Percentiles rank a stretch among this genome's conserved stretches.
Evolutionary conservation across 2,113 vertebrate genomes (phyloP).

Genomic region (Tringa solitaria): DNA sequence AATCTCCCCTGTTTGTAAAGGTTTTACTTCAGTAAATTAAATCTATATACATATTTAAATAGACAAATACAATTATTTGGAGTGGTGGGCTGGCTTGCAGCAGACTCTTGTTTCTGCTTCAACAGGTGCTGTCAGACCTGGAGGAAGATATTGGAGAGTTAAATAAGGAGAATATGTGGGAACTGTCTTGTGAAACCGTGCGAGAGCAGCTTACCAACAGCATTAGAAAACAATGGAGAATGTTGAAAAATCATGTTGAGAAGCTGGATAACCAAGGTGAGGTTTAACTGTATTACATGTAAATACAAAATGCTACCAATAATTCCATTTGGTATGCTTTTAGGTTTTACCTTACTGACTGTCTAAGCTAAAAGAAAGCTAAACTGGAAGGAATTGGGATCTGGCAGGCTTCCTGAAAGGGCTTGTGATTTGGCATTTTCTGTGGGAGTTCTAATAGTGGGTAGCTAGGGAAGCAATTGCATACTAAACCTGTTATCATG

Average conservation of each 20-base stretch:
- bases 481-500: background rate
- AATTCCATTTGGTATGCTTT: background rate
- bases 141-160: conserved; percentile 83
- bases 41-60: background rate
- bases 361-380: background rate
- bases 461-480: background rate
- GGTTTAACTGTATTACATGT: background rate
- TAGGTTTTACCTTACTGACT: background rate
- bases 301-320: background rate
- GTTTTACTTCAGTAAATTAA: background rate
- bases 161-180: conserved; percentile 84
- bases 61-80: background rate
- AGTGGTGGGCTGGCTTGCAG: background rate
- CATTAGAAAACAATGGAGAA: conserved; percentile 96
- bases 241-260: conserved; percentile 91
- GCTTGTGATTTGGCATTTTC: background rate
- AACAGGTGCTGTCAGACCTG: conserved; percentile 80
- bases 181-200: conserved; percentile 90
- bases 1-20: background rate
- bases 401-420: background rate
- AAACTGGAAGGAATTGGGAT: background rate
- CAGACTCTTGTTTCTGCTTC: background rate
- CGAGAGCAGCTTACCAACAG: conserved; percentile 93
- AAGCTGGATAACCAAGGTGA: conserved; percentile 92
- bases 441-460: background rate